Evolutionary conservation across 2,888 invertebrate genomes (phyloP).

Genomic region (Ferdinandea cuprea): DNA sequence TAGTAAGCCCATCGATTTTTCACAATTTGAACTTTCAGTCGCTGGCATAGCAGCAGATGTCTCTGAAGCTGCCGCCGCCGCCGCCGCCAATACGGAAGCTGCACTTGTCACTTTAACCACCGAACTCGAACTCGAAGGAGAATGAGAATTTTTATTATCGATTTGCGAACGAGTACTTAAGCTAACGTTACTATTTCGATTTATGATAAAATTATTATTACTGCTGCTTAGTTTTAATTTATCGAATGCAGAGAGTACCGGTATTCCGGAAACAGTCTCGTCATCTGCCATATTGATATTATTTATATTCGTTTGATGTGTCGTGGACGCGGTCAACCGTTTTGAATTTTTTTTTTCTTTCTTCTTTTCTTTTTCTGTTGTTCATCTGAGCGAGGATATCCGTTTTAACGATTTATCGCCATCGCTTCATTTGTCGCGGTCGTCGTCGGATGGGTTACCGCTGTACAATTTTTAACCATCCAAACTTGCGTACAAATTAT

Average conservation of each 20-base stretch:
- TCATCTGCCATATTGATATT: conserved; percentile 64
- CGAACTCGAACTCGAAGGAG: conserved; percentile 15
- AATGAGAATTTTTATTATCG: conserved; percentile 41
- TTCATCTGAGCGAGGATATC: background rate
- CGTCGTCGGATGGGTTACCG: conserved; percentile 7
- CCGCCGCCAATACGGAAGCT: conserved; percentile 51
- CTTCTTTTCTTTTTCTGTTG: conserved; percentile 8
- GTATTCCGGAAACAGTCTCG: conserved; percentile 36
- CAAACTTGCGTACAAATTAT: background rate
- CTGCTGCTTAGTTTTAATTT: conserved; percentile 59
- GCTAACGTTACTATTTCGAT: conserved; percentile 41
- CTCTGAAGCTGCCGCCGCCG: conserved; percentile 14
- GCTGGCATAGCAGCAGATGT: conserved; percentile 27
- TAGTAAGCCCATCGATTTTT: conserved; percentile 63
- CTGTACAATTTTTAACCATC: conserved; percentile 37
- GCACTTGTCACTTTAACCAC: conserved; percentile 24
- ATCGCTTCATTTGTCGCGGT: conserved; percentile 48
- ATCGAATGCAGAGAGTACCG: conserved; percentile 60
- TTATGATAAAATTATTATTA: conserved; percentile 44
- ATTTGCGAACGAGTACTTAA: conserved; percentile 31
- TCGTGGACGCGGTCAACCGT: conserved; percentile 31
- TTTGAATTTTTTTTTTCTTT: conserved; percentile 14
- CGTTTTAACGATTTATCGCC: conserved; percentile 21
- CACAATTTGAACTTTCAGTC: conserved; percentile 45
- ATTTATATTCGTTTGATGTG: too few relatives aligned